Conservation (phyloP, 2,113 vertebrate species). For the Pongo pygmaeus region DNA sequence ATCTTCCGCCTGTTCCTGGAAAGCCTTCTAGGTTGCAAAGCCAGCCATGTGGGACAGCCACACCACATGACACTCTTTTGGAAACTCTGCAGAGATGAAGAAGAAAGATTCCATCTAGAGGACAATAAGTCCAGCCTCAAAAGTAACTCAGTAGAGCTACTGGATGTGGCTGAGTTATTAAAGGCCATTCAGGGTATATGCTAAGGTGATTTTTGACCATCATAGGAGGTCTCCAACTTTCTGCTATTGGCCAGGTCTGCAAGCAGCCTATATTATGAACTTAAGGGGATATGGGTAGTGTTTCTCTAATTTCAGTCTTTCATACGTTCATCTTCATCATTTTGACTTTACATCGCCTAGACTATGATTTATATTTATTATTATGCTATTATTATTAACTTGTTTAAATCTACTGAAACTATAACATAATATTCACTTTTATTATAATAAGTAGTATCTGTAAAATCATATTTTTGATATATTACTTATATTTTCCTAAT, state of each 20-base stretch:
- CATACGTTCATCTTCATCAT: not conserved
- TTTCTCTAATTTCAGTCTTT: not conserved
- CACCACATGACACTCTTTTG: rapidly evolving
- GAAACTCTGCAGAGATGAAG: not conserved
- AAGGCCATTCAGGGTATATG: not conserved
- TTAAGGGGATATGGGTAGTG: not conserved
- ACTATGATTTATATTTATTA: not conserved
- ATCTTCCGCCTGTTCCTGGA: not conserved
- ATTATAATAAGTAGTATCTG: not conserved
- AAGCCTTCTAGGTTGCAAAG: not conserved
- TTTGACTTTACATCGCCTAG: not conserved
- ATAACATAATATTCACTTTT: not conserved
- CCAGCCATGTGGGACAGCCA: not conserved
- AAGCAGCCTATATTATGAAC: not conserved
- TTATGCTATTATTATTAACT: not conserved
- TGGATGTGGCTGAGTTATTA: not conserved
- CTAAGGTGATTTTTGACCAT: not conserved
- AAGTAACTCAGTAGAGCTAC: not conserved
- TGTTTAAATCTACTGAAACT: not conserved
- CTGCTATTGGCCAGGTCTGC: not conserved
- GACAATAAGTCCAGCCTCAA: not conserved
- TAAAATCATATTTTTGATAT: slow-evolving; percentile 8
- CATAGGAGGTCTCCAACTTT: not conserved
- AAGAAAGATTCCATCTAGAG: not conserved
- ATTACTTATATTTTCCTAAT: slow-evolving; percentile 1